Percentiles rank a stretch among this genome's conserved stretches.
phyloP scores from a whole-genome alignment of 2,797 vertebrate species.

The Sternotherus odoratus region DNA sequence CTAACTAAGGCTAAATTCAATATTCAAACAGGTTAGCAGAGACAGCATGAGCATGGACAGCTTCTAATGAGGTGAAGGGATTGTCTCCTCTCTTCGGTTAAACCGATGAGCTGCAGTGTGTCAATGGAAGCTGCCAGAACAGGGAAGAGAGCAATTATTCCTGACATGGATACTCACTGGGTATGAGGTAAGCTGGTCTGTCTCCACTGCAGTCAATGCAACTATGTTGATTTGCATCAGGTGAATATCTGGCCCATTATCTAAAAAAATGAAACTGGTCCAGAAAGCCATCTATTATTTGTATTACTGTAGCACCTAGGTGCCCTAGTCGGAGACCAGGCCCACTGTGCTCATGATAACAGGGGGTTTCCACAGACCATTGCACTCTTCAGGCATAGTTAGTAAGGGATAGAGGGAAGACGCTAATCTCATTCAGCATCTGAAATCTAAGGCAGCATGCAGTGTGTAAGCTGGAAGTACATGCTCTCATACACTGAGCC shows the following conservation, averaged over 20 bases:
- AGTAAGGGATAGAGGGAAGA: not conserved
- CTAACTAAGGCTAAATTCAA: not conserved
- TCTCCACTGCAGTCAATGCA: not conserved
- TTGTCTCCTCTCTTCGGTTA: not conserved
- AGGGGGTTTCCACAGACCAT: not conserved
- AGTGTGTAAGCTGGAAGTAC: not conserved
- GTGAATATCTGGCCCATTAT: not conserved
- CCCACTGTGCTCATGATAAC: not conserved
- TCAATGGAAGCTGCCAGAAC: not conserved
- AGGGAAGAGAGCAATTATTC: not conserved
- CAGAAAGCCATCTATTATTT: not conserved
- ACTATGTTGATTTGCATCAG: fast-evolving
- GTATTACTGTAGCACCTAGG: not conserved
- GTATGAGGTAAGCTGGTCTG: not conserved
- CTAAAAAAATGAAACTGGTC: fast-evolving
- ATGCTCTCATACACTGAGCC: fast-evolving
- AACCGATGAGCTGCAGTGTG: not conserved
- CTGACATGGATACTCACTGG: not conserved
- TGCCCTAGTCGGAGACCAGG: not conserved
- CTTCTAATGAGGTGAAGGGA: not conserved
- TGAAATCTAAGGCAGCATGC: not conserved
- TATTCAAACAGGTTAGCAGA: not conserved
- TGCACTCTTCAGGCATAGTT: not conserved
- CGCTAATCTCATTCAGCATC: not conserved
- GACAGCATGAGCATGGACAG: fast-evolving